Base-by-base conservation (phyloP, 1,140 invertebrate genomes). In the Micrasema minimum region DNA sequence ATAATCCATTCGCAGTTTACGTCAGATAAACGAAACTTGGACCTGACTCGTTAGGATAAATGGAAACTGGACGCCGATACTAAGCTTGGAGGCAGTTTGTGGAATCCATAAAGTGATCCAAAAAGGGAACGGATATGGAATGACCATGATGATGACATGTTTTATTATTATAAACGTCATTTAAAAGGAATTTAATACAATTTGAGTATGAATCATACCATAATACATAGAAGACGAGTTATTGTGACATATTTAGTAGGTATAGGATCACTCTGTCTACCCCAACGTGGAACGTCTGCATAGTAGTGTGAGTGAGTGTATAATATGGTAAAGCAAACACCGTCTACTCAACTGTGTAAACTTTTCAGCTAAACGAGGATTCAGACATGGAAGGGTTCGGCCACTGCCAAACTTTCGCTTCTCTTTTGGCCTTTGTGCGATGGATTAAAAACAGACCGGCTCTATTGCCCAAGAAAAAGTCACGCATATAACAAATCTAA, bases 341-440 rank as follows among this genome's bases (percentile, higher is more conserved):
- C 35, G 55, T 38, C 55, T 38, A 59, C 55, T 59, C 55, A 59
- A 35, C 55, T 59, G 55, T 41, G 55, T 59, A 59, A 38, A 59
- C 35, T 59, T 59, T 59, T 38, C 35, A 59, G 55, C 55, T 59
- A 59, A 59, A 59, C 55, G 55, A 59, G 55, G 55, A 59, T 59
- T 59, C 16, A 12, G 55, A 59, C 55, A 59, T 38, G 55, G 55
- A 22, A 59, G 55, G 55, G 55, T 59, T 22, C 55, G 37, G 35
- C 16, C 55, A 35, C 37, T 59, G 55, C 55, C 35, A 59, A 59
- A 59, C 55, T 59, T 59, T 59, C 55, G 14, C 55, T 41, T 38
- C 55, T 59, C 55, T 59, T 55, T 59, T 59, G 55, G 55, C 55
- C 55, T 59, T 59, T 59, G 55, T 59, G 55, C 55, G 55, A 59